Conservation (phyloP, 2,888 invertebrate species). For the Hypselothyrea guttata region DNA sequence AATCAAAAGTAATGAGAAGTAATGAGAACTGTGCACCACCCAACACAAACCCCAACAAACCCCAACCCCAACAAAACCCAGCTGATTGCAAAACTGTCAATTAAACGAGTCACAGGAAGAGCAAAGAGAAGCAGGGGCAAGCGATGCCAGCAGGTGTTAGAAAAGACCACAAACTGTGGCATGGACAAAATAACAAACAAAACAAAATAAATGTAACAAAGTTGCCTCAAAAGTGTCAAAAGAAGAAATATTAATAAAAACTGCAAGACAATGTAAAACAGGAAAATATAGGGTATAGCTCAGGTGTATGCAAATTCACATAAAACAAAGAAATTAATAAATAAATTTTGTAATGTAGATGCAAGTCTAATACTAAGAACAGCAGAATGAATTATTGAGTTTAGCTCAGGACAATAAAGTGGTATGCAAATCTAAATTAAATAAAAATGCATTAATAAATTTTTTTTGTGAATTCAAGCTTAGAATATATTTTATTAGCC, state of each 20-base stretch:
- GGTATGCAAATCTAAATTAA: background rate
- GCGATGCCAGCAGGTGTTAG: slow-evolving; percentile 18
- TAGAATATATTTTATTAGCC: no score
- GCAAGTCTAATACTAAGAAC: no score
- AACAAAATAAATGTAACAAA: slow-evolving; percentile 6
- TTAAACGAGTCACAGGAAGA: slow-evolving; percentile 23
- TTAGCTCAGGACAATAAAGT: no score
- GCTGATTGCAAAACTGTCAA: slow-evolving; percentile 45
- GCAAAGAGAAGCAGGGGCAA: background rate
- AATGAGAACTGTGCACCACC: slow-evolving; percentile 35
- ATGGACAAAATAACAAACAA: slow-evolving; percentile 1
- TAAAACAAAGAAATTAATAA: background rate
- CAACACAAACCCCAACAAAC: slow-evolving; percentile 6
- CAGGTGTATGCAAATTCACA: background rate
- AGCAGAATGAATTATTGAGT: background rate
- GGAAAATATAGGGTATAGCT: background rate
- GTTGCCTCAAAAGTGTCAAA: background rate
- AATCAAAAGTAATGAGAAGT: slow-evolving; percentile 29
- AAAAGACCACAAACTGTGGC: slow-evolving; percentile 18
- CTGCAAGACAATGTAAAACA: background rate
- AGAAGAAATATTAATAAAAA: slow-evolving; percentile 2
- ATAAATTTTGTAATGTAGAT: no score
- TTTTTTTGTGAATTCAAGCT: no score
- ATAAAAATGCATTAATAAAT: background rate
- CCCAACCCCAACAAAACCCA: slow-evolving; percentile 14